phyloP scores from a whole-genome alignment of 2,888 invertebrate genomes.

The Frankliniella intonsa region DNA sequence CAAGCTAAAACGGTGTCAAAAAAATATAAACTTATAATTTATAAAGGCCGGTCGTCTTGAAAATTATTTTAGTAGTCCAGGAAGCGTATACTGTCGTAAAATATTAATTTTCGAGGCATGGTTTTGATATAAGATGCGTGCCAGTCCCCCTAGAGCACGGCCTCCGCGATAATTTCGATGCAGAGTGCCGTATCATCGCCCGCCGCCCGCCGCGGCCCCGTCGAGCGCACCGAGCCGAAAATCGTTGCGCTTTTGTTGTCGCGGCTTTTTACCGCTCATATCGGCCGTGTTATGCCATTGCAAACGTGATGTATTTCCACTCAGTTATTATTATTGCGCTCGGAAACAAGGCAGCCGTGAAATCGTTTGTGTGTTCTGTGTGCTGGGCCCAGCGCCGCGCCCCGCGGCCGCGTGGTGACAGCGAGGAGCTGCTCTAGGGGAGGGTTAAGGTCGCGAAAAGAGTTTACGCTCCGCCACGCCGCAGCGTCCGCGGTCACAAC shows the following conservation, averaged over 20 bases:
- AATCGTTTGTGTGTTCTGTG: neutral
- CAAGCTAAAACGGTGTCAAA: too few species aligned
- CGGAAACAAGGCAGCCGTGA: neutral
- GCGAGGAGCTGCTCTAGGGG: too few species aligned
- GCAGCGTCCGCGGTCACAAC: neutral
- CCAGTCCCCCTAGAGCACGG: neutral
- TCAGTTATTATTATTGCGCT: neutral
- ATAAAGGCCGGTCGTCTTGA: too few species aligned
- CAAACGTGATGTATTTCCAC: neutral
- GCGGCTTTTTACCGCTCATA: neutral
- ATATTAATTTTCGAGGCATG: too few species aligned
- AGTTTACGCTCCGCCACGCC: neutral
- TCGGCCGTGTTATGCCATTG: neutral
- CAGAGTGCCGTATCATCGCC: too few species aligned
- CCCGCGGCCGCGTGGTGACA: too few species aligned
- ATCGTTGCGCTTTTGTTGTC: slow-evolving; percentile 5
- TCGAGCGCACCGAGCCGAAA: neutral
- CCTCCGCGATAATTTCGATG: too few species aligned
- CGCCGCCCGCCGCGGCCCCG: neutral
- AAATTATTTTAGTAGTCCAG: too few species aligned
- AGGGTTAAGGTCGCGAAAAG: neutral
- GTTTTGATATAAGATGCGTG: too few species aligned
- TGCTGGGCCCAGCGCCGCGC: neutral
- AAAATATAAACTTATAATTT: too few species aligned
- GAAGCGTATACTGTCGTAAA: too few species aligned